Base-by-base conservation (phyloP, 2,797 vertebrate species). In the Arnoldichthys spilopterus region DNA sequence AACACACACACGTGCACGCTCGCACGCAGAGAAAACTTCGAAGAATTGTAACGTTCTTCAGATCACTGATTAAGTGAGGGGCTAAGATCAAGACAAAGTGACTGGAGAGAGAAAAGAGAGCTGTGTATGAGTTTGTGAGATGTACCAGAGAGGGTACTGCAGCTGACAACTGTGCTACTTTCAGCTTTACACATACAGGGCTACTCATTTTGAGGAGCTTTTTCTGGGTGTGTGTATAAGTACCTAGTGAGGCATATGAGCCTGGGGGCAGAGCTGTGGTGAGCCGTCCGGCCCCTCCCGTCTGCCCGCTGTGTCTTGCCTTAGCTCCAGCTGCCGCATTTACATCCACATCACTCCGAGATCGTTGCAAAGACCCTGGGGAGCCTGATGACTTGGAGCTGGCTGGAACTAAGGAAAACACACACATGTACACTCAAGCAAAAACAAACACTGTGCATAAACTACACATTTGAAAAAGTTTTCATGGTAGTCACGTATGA, bases 331-430 rank as follows among this genome's bases (percentile, higher is more conserved):
- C 95, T 0, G 96, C 97, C 24, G 97, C 96, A 0, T 98, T 98
- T 54, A 99, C 97, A 0, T 99, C 97, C 2, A 99, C 97, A 79
- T 99, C 97, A 0, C 97, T 98, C 85, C 97, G 95, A 72, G 97
- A 99, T 12, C 97, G 95, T 84, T 98, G 97, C 86, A 99, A 92
- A 66, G 95, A 93, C 74, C 93, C 93, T 0, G 94, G 90, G 28
- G 95, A 93, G 9, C 87, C 82, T 90, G 95, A 98, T 88, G 93
- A 92, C 86, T 93, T 91, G 1, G 85, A 82, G 54, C 74, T 9
- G 6, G 74, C 85, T 76, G 84, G 90, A 84, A 88, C 91, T 87
- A 84, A 78, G 79, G 81, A 73, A 89, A 61, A 90, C 78, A 87
- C 77, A 89, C 51, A 77, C 7, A 88, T 5, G 4, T 45, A 45